Conservation (phyloP, 2,888 invertebrate species). For the Brachyptera putata region DNA sequence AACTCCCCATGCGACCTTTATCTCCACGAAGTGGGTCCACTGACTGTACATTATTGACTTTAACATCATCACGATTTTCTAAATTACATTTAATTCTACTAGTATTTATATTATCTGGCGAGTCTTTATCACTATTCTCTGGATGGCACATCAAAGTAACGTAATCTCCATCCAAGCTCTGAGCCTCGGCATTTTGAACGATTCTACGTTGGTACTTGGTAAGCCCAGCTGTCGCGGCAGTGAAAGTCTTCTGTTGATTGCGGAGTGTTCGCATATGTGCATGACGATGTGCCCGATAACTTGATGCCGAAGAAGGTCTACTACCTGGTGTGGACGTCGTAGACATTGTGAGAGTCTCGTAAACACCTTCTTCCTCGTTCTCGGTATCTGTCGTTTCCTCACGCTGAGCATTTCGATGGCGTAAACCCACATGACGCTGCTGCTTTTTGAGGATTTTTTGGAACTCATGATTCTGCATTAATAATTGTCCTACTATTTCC, state of each 20-base stretch:
- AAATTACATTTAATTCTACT: neutral
- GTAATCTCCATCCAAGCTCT: conserved; percentile 24
- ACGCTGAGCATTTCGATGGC: conserved; percentile 43
- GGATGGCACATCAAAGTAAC: conserved; percentile 27
- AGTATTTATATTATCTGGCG: neutral
- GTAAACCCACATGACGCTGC: conserved; percentile 55
- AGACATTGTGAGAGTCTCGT: conserved; percentile 30
- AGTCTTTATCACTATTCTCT: neutral
- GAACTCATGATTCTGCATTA: conserved; percentile 79
- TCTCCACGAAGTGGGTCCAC: neutral
- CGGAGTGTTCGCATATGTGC: conserved; percentile 33
- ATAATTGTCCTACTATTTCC: conserved; percentile 74
- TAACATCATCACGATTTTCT: neutral
- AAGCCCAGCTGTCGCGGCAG: conserved; percentile 3
- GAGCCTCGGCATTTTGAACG: neutral
- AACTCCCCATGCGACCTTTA: neutral
- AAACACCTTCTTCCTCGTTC: conserved; percentile 33
- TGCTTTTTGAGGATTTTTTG: conserved; percentile 73
- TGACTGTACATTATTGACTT: neutral
- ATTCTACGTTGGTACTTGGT: conserved; percentile 8
- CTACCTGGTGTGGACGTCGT: neutral
- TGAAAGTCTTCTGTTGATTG: conserved; percentile 30
- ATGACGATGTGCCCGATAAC: conserved; percentile 30
- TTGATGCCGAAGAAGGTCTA: conserved; percentile 2
- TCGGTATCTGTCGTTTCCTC: conserved; percentile 39